Percentiles rank a stretch among this genome's conserved stretches.
Conservation (phyloP, 2,797 vertebrate species). For the Acanthopagrus latus region DNA sequence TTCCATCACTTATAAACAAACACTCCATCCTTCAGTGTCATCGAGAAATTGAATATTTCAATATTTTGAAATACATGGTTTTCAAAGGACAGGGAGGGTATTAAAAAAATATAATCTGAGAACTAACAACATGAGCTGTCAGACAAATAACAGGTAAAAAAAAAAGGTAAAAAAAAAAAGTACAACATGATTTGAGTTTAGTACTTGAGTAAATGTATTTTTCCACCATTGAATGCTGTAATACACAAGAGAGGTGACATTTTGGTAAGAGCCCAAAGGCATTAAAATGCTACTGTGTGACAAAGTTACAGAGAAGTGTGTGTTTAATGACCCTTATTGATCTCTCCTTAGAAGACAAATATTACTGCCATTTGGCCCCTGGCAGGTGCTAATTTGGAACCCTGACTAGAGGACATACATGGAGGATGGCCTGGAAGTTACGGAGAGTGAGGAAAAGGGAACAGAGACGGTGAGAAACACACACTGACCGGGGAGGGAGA, state of each 20-base stretch:
- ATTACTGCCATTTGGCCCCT: slow-evolving; percentile 22
- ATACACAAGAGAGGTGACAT: slow-evolving; percentile 1
- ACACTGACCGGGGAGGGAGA: slow-evolving; percentile 29
- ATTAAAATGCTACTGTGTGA: slow-evolving; percentile 16
- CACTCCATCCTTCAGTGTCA: too few relatives aligned
- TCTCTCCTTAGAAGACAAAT: slow-evolving; percentile 40
- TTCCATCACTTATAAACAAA: too few relatives aligned
- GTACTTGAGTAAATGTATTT: too few relatives aligned
- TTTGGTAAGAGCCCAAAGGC: neutral
- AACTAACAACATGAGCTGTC: too few relatives aligned
- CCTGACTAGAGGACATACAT: neutral
- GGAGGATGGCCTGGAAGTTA: slow-evolving; percentile 29
- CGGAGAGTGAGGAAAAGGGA: slow-evolving; percentile 8
- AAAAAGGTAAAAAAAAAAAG: too few relatives aligned
- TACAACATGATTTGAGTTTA: too few relatives aligned
- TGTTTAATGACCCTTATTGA: slow-evolving; percentile 38
- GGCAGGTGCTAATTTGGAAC: slow-evolving; percentile 32
- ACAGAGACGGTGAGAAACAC: slow-evolving; percentile 21
- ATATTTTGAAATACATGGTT: too few relatives aligned
- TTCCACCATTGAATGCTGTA: neutral
- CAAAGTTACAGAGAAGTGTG: slow-evolving; percentile 24
- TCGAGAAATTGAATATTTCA: too few relatives aligned
- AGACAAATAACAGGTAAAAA: too few relatives aligned
- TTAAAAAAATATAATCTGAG: too few relatives aligned
- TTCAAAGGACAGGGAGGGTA: too few relatives aligned